These are phyloP conservation scores for Chymomyza amoena DNA, from an alignment of 2,888 invertebrate species.

Conservation along the genomic window DNA sequence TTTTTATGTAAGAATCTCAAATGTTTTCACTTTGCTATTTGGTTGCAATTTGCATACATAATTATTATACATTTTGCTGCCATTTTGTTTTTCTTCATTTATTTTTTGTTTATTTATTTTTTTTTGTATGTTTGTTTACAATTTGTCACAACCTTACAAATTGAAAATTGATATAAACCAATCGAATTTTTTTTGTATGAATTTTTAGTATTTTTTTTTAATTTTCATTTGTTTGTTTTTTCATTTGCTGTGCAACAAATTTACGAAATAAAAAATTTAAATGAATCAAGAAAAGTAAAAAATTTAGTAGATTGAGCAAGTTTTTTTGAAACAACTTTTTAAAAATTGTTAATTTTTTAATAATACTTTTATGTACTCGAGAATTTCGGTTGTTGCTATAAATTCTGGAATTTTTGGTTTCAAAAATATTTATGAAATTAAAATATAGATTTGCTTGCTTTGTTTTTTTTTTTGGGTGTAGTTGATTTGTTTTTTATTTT, in stretches of 20 bases:
- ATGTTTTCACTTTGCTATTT: slow-evolving; percentile 58
- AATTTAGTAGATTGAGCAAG: neutral
- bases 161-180: slow-evolving; percentile 77
- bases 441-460: slow-evolving; percentile 33
- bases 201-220: neutral
- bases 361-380: slow-evolving; percentile 23
- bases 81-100: slow-evolving; percentile 47
- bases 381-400: neutral
- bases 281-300: neutral
- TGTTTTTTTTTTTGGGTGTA: slow-evolving; percentile 8
- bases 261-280: neutral
- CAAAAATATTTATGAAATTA: slow-evolving; percentile 33
- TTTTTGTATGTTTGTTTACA: slow-evolving; percentile 77
- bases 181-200: slow-evolving; percentile 33
- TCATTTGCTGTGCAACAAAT: slow-evolving; percentile 24
- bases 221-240: neutral
- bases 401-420: slow-evolving; percentile 3
- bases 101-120: slow-evolving; percentile 37
- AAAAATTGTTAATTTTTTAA: neutral
- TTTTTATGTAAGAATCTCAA: slow-evolving; percentile 62
- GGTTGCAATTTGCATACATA: slow-evolving; percentile 67
- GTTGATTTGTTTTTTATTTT: slow-evolving; percentile 27
- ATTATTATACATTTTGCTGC: slow-evolving; percentile 62
- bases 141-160: slow-evolving; percentile 79
- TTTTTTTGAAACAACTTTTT: neutral